Evolutionary conservation across 2,888 invertebrate species (phyloP).

Genomic region (Allophyes oxyacanthae): DNA sequence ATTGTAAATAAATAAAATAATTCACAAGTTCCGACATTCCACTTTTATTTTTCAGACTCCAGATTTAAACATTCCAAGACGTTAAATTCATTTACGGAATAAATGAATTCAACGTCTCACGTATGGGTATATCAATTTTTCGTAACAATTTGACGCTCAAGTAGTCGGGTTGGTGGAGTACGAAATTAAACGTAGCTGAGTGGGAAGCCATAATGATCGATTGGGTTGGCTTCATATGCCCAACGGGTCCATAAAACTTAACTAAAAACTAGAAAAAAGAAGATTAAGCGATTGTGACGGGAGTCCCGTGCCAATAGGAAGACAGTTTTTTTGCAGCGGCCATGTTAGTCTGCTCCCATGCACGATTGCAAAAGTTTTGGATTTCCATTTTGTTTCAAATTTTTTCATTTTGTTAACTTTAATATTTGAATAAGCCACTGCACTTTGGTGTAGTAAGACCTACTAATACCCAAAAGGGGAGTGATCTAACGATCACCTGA

Average conservation of each 20-base stretch:
- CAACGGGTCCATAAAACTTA: slow-evolving; percentile 34
- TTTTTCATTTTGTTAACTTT: neutral
- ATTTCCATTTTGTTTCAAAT: neutral
- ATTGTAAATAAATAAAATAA: no score
- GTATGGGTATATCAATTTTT: slow-evolving; percentile 43
- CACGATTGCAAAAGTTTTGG: slow-evolving; percentile 8
- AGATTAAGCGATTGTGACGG: slow-evolving; percentile 18
- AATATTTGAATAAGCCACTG: no score
- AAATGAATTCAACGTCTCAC: slow-evolving; percentile 7
- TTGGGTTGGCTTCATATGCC: slow-evolving; percentile 37
- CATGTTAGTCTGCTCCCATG: slow-evolving; percentile 8
- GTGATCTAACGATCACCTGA: no score
- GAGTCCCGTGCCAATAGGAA: slow-evolving; percentile 30
- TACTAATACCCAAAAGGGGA: no score
- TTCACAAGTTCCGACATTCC: no score
- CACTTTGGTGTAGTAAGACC: no score
- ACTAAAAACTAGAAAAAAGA: slow-evolving; percentile 36
- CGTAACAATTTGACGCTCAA: slow-evolving; percentile 69
- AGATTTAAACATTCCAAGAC: no score
- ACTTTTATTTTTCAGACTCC: no score
- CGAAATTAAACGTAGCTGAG: slow-evolving; percentile 70
- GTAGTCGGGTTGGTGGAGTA: slow-evolving; percentile 64
- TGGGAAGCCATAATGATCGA: slow-evolving; percentile 66
- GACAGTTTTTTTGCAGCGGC: slow-evolving; percentile 17
- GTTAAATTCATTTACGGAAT: slow-evolving; percentile 5